Percentiles rank a stretch among this genome's conserved stretches.
phyloP scores from a whole-genome alignment of 2,888 invertebrate species.

The Thecophora atra region DNA sequence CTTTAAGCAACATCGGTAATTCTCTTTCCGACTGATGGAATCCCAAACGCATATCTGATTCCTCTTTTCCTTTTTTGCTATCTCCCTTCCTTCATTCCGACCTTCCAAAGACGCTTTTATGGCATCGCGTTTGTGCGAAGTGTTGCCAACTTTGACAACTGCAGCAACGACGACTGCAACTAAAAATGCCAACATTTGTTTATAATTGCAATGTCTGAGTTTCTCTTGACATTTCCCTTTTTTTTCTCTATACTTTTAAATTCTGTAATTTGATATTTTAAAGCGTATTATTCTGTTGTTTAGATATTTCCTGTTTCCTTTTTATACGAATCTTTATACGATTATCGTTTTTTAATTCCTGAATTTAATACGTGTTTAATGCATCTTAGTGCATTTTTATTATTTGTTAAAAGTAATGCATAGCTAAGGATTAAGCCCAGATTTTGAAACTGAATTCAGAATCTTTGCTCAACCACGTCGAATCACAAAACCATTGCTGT shows the following conservation, averaged over 20 bases:
- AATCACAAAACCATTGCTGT: no score
- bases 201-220: conserved; percentile 5
- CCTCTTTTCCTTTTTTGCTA: background rate
- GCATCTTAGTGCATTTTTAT: no score
- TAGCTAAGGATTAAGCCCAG: background rate
- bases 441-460: background rate
- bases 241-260: background rate
- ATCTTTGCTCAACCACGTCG: conserved; percentile 5
- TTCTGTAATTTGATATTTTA: conserved; percentile 17
- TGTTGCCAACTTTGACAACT: background rate
- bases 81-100: background rate
- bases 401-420: background rate
- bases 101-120: background rate
- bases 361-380: no score
- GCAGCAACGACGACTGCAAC: background rate
- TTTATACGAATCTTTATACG: no score
- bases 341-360: no score
- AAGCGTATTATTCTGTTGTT: background rate
- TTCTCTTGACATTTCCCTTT: background rate
- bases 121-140: conserved; percentile 4
- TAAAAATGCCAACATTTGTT: conserved; percentile 3
- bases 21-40: no score
- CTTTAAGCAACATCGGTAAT: background rate
- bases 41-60: no score
- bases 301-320: background rate